phyloP scores from a whole-genome alignment of 2,888 invertebrate genomes.

The Bhutanitis thaidina region DNA sequence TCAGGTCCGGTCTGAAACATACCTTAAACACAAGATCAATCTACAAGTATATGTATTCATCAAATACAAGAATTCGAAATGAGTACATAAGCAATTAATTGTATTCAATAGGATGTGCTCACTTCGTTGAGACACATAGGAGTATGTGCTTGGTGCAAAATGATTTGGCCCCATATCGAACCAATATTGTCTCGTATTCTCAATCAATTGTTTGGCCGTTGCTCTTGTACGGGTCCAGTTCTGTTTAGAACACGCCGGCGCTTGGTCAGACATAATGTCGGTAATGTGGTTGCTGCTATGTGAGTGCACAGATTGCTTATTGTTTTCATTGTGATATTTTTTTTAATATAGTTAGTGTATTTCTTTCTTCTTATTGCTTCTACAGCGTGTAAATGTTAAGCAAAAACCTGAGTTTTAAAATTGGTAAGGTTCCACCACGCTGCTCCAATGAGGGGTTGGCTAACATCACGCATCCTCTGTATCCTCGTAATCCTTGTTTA shows the following conservation, averaged over 20 bases:
- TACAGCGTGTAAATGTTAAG: no score
- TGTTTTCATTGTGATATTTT: no score
- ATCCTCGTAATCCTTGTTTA: background rate
- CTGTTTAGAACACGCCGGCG: background rate
- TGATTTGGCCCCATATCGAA: slow-evolving; percentile 13
- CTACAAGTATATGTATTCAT: no score
- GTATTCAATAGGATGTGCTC: background rate
- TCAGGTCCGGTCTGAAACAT: no score
- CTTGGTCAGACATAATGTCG: slow-evolving; percentile 2
- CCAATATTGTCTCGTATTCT: slow-evolving; percentile 8
- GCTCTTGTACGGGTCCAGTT: slow-evolving; percentile 8
- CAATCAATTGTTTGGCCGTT: slow-evolving; percentile 22
- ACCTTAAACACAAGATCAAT: no score
- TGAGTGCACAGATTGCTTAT: no score
- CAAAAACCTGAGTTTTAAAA: no score
- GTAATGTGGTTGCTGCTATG: slow-evolving; percentile 14
- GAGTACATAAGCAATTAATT: background rate
- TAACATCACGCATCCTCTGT: background rate
- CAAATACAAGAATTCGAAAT: no score
- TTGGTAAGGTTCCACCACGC: no score
- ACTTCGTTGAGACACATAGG: slow-evolving; percentile 1
- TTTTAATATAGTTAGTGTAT: no score
- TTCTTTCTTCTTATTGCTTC: no score
- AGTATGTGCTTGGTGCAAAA: background rate
- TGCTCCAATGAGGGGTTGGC: no score